These are phyloP conservation scores for Sphinx pinastri DNA, from an alignment of 2,888 invertebrate genomes.

Conservation along the genomic window DNA sequence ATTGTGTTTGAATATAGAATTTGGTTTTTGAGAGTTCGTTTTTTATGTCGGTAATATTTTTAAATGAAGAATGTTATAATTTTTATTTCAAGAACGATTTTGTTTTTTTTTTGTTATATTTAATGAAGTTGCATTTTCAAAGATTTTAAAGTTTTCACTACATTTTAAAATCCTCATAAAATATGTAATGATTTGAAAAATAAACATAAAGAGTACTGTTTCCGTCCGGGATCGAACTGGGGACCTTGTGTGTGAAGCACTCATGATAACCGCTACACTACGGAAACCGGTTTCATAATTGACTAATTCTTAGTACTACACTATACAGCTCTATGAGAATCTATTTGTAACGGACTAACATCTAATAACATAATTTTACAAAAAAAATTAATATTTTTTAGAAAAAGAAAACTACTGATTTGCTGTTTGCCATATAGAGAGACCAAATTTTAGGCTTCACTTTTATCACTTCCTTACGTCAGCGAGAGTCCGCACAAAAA, in stretches of 20 bases:
- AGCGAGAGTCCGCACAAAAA: background rate
- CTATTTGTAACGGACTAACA: too few relatives aligned
- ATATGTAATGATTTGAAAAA: background rate
- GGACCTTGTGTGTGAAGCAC: slow-evolving; percentile 91
- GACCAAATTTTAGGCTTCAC: too few relatives aligned
- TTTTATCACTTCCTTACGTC: too few relatives aligned
- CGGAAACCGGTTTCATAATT: slow-evolving; percentile 71
- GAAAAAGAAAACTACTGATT: too few relatives aligned
- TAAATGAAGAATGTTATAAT: background rate
- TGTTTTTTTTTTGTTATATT: too few relatives aligned
- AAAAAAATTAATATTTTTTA: too few relatives aligned
- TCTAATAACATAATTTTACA: too few relatives aligned
- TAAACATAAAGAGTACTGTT: slow-evolving; percentile 62
- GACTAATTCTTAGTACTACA: too few relatives aligned
- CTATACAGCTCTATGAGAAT: too few relatives aligned
- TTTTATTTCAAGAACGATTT: background rate
- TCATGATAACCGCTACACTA: slow-evolving; percentile 92
- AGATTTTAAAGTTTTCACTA: too few relatives aligned
- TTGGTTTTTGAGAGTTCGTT: background rate
- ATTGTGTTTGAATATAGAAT: slow-evolving; percentile 43
- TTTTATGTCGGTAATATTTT: background rate
- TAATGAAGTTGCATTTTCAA: too few relatives aligned
- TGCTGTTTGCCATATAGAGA: too few relatives aligned
- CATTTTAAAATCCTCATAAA: background rate
- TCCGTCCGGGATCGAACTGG: slow-evolving; percentile 89